A percentile compares a stretch with the other conserved stretches of the same genome.
phyloP scores from a whole-genome alignment of 2,113 vertebrate species.

The Mesembrinibis cayennensis region DNA sequence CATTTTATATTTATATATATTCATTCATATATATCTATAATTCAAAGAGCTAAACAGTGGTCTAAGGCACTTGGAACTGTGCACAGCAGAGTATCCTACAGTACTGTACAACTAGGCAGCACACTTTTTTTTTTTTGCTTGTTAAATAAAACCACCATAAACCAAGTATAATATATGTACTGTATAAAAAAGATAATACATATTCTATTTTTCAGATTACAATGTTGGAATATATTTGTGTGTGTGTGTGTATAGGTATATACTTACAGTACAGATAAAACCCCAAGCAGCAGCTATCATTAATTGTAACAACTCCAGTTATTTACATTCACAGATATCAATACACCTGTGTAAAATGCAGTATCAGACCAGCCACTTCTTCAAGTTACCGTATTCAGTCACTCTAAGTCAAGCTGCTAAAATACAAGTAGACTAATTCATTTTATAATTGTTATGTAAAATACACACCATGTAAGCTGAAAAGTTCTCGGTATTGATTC shows the following conservation, averaged over 20 bases:
- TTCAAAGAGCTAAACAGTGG: slow-evolving; percentile 61
- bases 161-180: slow-evolving; percentile 24
- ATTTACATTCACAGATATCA: slow-evolving; percentile 47
- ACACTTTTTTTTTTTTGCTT: slow-evolving; percentile 40
- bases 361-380: neutral
- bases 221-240: slow-evolving; percentile 31
- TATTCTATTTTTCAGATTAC: slow-evolving; percentile 42
- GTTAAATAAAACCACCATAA: slow-evolving; percentile 55
- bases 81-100: slow-evolving; percentile 53
- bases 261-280: slow-evolving; percentile 51
- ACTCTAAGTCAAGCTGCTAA: neutral
- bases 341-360: slow-evolving; percentile 4
- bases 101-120: slow-evolving; percentile 49
- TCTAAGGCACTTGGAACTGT: slow-evolving; percentile 76
- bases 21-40: slow-evolving; percentile 32
- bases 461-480: neutral
- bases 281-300: slow-evolving; percentile 30
- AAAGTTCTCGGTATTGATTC: neutral
- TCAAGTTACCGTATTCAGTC: neutral
- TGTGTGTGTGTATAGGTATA: neutral
- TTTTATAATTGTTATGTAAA: neutral
- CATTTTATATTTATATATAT: slow-evolving; percentile 53
- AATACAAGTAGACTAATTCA: neutral
- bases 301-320: slow-evolving; percentile 54
- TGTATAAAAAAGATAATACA: slow-evolving; percentile 43